A percentile compares a stretch with the other conserved stretches of the same genome.
Conservation (phyloP, 1,140 invertebrate species). For the Ruditapes philippinarum region DNA sequence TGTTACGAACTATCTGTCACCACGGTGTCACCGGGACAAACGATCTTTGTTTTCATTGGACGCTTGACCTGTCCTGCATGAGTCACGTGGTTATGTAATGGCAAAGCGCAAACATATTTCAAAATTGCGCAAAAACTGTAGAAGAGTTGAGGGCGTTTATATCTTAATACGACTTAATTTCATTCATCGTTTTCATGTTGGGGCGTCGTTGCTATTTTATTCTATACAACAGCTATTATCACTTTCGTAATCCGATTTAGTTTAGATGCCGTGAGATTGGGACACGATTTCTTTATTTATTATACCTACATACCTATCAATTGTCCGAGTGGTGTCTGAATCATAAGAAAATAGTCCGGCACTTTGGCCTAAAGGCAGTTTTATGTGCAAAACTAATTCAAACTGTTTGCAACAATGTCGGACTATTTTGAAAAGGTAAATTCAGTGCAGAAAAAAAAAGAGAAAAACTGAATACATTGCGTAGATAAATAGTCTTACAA, state of each 20-base stretch:
- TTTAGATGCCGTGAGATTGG: background rate
- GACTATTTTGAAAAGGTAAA: too few species aligned
- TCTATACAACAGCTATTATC: background rate
- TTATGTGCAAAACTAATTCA: too few species aligned
- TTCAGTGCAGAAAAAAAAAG: too few species aligned
- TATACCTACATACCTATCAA: background rate
- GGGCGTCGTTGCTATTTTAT: background rate
- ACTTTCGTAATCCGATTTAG: constrained; percentile 1
- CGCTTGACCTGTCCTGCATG: background rate
- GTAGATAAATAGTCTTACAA: too few species aligned
- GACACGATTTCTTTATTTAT: background rate
- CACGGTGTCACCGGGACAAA: constrained; percentile 21
- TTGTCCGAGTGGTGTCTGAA: background rate
- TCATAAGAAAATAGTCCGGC: background rate
- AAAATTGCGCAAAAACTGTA: background rate
- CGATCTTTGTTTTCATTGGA: background rate
- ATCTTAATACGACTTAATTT: constrained; percentile 10
- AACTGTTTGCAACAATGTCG: too few species aligned
- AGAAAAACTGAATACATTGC: too few species aligned
- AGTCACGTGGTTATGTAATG: constrained; percentile 26
- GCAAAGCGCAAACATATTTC: background rate
- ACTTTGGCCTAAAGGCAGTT: background rate
- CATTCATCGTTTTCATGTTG: background rate
- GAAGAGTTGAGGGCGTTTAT: background rate
- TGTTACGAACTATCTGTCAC: background rate